Evolutionary conservation across 1,140 invertebrate genomes (phyloP), one percentile per base, ranked within the genome.

Genomic region (Papilio aristodemus): DNA sequence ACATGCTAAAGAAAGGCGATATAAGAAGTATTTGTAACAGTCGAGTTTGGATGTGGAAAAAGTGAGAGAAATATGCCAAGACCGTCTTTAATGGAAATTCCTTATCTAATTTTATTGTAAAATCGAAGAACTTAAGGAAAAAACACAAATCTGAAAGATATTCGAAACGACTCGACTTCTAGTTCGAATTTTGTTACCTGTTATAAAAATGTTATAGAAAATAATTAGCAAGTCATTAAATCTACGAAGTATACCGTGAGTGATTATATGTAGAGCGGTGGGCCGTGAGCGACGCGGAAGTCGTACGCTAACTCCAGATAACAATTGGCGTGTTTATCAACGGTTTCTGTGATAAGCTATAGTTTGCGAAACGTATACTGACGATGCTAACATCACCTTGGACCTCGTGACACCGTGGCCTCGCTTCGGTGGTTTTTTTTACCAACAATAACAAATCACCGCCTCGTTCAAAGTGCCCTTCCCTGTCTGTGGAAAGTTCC

Each of bases 281-380:
- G 85, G 74, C 85, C 83, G 66, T 85, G 81, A 84, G 77, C 71
- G 74, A 89, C 75, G 79, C 86, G 87, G 89, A 90, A 90, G 82
- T 85, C 74, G 79, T 75, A 83, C 74, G 76, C 68, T 74, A 77
- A 74, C 79, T 77, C 74, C 71, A 84, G 87, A 91, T 91, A 91
- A 91, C 85, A 87, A 88, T 90, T 89, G 89, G 84, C 80, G 78
- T 88, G 84, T 79, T 89, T 89, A 90, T 91, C 87, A 89, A 78
- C 74, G 72, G 75, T 73, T n/a, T n/a, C 67, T 68, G 79, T 80
- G 86, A 90, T 89, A 89, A 87, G 73, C 70, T 71, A 84, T 68
- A 84, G 83, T 90, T 88, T 83, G 72, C 41, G 41, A 74, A 78
- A 74, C 80, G 76, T 75, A 71, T 79, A 76, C 70, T 38, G 68